These are phyloP conservation scores for Strigops habroptila DNA, from an alignment of 2,113 vertebrate genomes.

Conservation along the genomic window DNA sequence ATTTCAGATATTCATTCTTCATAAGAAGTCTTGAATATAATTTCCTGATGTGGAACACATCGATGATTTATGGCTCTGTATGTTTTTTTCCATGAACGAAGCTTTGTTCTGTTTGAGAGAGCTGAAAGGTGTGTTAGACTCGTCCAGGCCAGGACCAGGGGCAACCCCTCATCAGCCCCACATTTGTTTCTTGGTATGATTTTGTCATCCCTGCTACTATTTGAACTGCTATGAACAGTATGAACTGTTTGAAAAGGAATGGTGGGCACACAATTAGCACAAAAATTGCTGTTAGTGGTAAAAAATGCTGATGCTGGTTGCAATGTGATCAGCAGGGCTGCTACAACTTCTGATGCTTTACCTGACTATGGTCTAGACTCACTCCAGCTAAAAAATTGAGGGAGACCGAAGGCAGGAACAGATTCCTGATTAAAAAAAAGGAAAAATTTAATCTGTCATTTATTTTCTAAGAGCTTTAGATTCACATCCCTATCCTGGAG, in stretches of 20 bases:
- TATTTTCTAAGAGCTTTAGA: neutral
- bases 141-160: neutral
- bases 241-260: neutral
- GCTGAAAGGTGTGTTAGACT: neutral
- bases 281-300: neutral
- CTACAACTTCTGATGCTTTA: neutral
- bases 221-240: too few species aligned
- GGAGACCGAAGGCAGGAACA: neutral
- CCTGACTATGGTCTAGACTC: neutral
- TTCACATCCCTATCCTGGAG: neutral
- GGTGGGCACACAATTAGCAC: neutral
- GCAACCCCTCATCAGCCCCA: neutral
- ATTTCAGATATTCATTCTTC: slow-evolving; percentile 44
- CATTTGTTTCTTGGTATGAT: neutral
- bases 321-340: neutral
- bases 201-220: neutral
- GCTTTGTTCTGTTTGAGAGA: neutral
- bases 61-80: neutral
- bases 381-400: neutral
- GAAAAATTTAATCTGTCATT: neutral
- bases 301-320: neutral
- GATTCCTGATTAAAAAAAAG: neutral
- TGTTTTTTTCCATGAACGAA: neutral
- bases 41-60: slow-evolving; percentile 14
- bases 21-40: slow-evolving; percentile 24